Evolutionary conservation across 2,113 vertebrate genomes (phyloP).

Genomic region (Cettia cetti): DNA sequence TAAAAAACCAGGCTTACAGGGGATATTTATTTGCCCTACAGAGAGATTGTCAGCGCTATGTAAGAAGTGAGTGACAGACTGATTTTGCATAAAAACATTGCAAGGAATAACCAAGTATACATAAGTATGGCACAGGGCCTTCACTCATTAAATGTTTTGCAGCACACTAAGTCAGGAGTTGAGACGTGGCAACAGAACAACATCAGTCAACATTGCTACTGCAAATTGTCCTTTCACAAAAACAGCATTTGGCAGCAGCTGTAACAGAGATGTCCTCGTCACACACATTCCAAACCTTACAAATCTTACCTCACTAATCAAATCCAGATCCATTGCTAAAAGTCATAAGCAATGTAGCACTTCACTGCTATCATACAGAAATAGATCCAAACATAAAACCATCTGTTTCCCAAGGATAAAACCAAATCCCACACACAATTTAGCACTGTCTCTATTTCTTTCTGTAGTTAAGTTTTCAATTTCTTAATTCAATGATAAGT

Average conservation of each 20-base stretch:
- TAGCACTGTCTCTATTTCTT: not conserved
- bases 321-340: not conserved
- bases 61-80: not conserved
- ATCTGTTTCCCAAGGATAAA: slow-evolving; percentile 3
- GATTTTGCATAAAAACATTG: not conserved
- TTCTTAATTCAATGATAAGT: not conserved
- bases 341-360: not conserved
- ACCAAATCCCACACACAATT: not conserved
- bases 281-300: not conserved
- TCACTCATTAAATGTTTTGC: not conserved
- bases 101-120: not conserved
- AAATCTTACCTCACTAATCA: not conserved
- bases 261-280: not conserved
- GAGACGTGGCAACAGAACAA: not conserved
- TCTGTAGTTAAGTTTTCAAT: not conserved
- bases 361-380: not conserved
- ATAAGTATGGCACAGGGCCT: not conserved
- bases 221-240: not conserved
- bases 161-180: not conserved
- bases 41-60: not conserved
- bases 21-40: not conserved
- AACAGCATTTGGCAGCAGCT: not conserved
- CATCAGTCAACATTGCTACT: not conserved
- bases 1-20: not conserved
- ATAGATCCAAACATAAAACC: not conserved